phyloP scores from a whole-genome alignment of 1,140 invertebrate species.

The Eumaeus atala region DNA sequence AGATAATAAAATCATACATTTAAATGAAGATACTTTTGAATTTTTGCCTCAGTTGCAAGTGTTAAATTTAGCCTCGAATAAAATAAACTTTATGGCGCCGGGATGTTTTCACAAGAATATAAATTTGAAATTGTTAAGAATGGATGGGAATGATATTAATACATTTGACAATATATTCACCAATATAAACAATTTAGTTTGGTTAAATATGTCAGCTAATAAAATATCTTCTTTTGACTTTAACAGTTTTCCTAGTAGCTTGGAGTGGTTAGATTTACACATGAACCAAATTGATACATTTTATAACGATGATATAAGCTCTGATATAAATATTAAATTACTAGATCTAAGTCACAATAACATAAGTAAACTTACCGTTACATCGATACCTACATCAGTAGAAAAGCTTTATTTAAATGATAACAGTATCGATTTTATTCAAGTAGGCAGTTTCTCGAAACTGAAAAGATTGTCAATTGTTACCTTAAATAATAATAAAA shows the following conservation, averaged over 20 bases:
- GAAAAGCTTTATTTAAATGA: slow-evolving; percentile 85
- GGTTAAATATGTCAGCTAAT: slow-evolving; percentile 83
- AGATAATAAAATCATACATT: slow-evolving; percentile 80
- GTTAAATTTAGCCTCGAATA: slow-evolving; percentile 81
- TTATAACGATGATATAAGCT: slow-evolving; percentile 53
- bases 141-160: slow-evolving; percentile 80
- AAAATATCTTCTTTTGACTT: slow-evolving; percentile 81
- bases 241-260: slow-evolving; percentile 77
- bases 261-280: slow-evolving; percentile 83
- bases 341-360: slow-evolving; percentile 85
- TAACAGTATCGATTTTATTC: slow-evolving; percentile 82
- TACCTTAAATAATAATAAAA: slow-evolving; percentile 83
- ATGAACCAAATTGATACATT: slow-evolving; percentile 77
- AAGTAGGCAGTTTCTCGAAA: slow-evolving; percentile 82
- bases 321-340: slow-evolving; percentile 79
- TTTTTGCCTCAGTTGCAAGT: slow-evolving; percentile 79
- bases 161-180: slow-evolving; percentile 81
- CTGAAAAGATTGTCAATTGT: slow-evolving; percentile 82
- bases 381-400: slow-evolving; percentile 82
- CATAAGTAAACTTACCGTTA: slow-evolving; percentile 79
- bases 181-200: slow-evolving; percentile 78
- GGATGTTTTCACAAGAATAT: slow-evolving; percentile 79
- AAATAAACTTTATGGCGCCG: slow-evolving; percentile 78
- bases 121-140: slow-evolving; percentile 78
- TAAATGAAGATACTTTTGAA: slow-evolving; percentile 80